phyloP scores from a whole-genome alignment of 1,140 invertebrate species.

The Ridgeia piscesae region DNA sequence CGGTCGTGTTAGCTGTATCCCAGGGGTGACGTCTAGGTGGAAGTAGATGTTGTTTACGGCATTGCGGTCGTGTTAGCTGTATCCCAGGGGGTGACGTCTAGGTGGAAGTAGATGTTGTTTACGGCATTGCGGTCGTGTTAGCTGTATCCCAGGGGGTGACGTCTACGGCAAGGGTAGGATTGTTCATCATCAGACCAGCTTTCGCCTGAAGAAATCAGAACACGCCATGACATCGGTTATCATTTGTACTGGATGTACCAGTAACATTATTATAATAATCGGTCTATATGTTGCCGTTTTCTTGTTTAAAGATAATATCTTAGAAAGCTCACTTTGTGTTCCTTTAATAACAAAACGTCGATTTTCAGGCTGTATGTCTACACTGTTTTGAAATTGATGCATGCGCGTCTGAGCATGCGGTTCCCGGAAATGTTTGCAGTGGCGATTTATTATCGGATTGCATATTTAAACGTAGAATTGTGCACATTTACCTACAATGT shows the following conservation, averaged over 20 bases:
- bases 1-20: background rate
- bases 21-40: background rate
- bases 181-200: conserved; percentile 75
- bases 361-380: background rate
- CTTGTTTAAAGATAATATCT: background rate
- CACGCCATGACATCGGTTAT: background rate
- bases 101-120: conserved; percentile 65
- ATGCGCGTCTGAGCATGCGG: background rate
- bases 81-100: conserved; percentile 63
- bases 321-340: background rate
- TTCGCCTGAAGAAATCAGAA: conserved; percentile 54
- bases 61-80: background rate
- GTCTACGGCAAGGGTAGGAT: conserved; percentile 67
- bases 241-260: background rate
- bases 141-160: conserved; percentile 68
- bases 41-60: background rate
- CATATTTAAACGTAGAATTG: background rate
- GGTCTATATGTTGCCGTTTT: background rate
- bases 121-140: no score
- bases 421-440: background rate
- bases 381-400: background rate
- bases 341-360: background rate
- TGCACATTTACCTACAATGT: background rate
- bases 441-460: background rate
- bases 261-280: background rate